Conservation (phyloP, 2,113 vertebrate genomes). For the Heteronetta atricapilla region DNA sequence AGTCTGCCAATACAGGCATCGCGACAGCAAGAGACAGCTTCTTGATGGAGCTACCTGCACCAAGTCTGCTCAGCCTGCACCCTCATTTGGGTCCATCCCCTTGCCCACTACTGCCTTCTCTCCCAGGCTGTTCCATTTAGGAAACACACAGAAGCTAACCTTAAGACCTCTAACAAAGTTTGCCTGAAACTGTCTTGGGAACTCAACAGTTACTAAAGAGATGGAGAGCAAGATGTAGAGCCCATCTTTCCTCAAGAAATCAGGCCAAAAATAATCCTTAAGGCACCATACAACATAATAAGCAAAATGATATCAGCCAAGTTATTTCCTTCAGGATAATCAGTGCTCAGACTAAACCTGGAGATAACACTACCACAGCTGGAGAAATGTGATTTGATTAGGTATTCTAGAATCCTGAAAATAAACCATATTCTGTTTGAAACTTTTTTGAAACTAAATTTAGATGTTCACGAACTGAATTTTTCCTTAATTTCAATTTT, state of each 20-base stretch:
- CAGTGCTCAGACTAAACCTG: background rate
- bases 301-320: background rate
- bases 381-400: background rate
- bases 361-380: background rate
- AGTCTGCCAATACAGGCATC: accelerated
- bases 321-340: background rate
- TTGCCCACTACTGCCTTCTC: background rate
- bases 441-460: background rate
- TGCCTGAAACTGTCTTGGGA: background rate
- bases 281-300: background rate
- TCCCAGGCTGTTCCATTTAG: background rate
- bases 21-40: background rate
- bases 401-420: background rate
- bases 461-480: background rate
- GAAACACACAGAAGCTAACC: background rate
- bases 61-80: background rate
- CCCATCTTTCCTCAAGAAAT: background rate
- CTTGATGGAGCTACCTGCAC: background rate
- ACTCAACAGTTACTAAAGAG: background rate
- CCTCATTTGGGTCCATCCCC: background rate
- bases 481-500: background rate
- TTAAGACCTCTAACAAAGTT: background rate
- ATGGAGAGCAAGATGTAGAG: background rate
- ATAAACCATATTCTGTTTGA: background rate
- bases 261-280: background rate